phyloP scores from a whole-genome alignment of 2,888 invertebrate genomes.

The Cephus sareptanus region DNA sequence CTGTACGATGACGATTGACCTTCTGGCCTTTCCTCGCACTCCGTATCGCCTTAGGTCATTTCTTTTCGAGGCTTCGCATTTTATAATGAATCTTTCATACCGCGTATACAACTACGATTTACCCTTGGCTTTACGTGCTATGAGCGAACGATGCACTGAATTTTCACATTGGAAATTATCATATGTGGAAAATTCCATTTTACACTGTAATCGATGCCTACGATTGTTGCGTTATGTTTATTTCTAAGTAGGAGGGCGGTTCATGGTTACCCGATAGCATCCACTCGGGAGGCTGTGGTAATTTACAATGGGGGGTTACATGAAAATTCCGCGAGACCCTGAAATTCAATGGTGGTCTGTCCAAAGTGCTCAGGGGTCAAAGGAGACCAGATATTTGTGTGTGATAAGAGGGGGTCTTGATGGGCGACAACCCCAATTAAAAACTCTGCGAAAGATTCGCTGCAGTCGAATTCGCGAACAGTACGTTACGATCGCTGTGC shows the following conservation, averaged over 20 bases:
- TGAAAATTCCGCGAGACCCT: background rate
- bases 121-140: background rate
- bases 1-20: background rate
- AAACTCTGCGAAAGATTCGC: background rate
- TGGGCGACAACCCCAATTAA: too few species aligned
- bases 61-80: constrained; percentile 24
- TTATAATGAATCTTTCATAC: constrained; percentile 32
- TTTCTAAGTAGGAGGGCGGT: too few species aligned
- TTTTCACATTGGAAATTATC: background rate
- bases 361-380: background rate
- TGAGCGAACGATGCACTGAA: background rate
- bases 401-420: too few species aligned
- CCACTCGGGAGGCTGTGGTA: too few species aligned
- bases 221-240: background rate
- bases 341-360: background rate
- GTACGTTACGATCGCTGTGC: background rate
- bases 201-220: background rate
- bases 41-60: background rate
- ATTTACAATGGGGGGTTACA: background rate
- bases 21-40: background rate
- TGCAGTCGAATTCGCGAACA: background rate
- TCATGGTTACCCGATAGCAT: too few species aligned
- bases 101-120: background rate
- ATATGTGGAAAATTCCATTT: background rate
- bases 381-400: background rate